Evolutionary conservation across 2,797 vertebrate species (phyloP).

Genomic region (Tamandua tetradactyla): DNA sequence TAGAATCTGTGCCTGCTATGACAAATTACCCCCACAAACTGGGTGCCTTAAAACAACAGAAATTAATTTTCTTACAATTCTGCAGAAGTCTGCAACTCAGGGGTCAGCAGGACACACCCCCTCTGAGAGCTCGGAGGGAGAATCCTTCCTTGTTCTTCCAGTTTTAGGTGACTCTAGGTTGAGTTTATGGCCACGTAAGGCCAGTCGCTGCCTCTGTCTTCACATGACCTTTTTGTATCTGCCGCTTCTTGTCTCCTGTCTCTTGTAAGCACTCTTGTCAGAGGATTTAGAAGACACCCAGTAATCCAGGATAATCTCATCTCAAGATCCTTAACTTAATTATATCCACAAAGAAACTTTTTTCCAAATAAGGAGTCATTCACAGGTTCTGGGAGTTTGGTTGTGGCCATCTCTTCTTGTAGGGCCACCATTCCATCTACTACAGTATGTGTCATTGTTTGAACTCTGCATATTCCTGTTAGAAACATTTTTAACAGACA

Average conservation of each 20-base stretch:
- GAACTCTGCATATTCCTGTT: neutral
- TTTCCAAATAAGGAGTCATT: conserved; percentile 1
- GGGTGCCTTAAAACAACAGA: neutral
- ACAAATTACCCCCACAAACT: neutral
- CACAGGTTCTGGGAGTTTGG: neutral
- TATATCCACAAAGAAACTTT: neutral
- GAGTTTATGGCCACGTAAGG: neutral
- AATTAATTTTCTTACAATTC: neutral
- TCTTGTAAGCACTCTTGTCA: neutral
- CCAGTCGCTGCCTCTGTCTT: neutral
- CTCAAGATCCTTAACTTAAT: neutral
- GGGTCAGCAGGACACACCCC: neutral
- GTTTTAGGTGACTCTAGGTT: neutral
- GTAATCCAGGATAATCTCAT: neutral
- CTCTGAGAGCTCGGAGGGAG: neutral
- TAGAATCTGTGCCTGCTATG: neutral
- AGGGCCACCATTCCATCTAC: neutral
- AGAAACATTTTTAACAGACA: neutral
- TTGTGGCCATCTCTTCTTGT: neutral
- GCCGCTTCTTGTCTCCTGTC: neutral
- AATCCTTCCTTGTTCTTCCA: neutral
- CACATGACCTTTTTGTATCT: neutral
- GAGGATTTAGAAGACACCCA: neutral
- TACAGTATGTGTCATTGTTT: neutral
- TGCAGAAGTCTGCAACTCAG: neutral